phyloP scores from a whole-genome alignment of 1,140 invertebrate species.

The Anadara kagoshimensis region DNA sequence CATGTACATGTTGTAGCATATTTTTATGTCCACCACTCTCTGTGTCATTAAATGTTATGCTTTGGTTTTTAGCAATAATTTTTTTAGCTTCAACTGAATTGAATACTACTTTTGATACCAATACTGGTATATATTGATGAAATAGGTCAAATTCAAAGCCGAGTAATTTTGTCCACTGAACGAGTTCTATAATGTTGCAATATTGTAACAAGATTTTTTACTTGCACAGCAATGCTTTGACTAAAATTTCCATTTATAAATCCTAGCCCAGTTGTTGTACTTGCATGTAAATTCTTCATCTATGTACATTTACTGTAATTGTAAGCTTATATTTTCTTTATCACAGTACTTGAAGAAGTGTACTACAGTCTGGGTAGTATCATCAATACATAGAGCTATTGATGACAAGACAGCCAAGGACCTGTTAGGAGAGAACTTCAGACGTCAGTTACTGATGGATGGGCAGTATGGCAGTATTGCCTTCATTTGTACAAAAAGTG shows the following conservation, averaged over 20 bases:
- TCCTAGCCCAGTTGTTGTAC: not conserved
- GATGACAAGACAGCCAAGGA: slow-evolving; percentile 58
- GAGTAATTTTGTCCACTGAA: too few species aligned
- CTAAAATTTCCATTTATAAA: not conserved
- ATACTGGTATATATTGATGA: not conserved
- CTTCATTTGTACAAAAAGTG: slow-evolving; percentile 61
- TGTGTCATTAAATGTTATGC: too few species aligned
- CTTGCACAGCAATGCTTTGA: too few species aligned
- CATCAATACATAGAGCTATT: slow-evolving; percentile 55
- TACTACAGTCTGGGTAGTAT: slow-evolving; percentile 54
- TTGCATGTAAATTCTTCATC: not conserved
- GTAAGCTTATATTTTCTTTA: not conserved
- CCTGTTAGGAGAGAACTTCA: slow-evolving; percentile 55
- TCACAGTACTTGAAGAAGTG: slow-evolving; percentile 58
- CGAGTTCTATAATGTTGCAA: not conserved
- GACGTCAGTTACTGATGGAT: slow-evolving; percentile 60
- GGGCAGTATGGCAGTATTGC: slow-evolving; percentile 59
- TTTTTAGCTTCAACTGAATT: too few species aligned
- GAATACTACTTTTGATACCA: too few species aligned
- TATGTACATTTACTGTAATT: not conserved
- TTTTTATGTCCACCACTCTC: too few species aligned
- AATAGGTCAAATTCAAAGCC: not conserved
- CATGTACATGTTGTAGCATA: too few species aligned
- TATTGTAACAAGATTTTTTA: not conserved
- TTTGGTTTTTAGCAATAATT: too few species aligned